These are phyloP conservation scores for Actinostola sp. DNA, from an alignment of 92 coral and sea anemone genomes.

Conservation along the genomic window DNA sequence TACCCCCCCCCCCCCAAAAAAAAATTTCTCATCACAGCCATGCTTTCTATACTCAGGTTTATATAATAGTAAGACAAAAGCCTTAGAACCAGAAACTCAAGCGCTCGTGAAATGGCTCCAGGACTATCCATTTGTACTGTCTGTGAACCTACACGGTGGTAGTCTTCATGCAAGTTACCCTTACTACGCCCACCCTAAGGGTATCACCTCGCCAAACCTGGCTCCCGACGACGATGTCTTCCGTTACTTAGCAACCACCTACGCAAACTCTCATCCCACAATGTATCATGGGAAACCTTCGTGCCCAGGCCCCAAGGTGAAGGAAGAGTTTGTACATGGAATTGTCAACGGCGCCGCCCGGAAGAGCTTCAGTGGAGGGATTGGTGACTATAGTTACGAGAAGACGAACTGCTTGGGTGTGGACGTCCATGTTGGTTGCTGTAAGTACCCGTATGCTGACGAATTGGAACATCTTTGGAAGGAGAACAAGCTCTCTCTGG, in stretches of 20 bases:
- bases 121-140: constrained; percentile 78
- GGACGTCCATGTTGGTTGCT: constrained; percentile 86
- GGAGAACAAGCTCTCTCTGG: constrained; percentile 76
- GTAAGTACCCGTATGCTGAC: constrained; percentile 87
- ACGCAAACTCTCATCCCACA: constrained; percentile 88
- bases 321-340: constrained; percentile 78
- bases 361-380: constrained; percentile 61
- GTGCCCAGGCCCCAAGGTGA: constrained; percentile 88
- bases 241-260: constrained; percentile 79
- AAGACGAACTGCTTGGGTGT: constrained; percentile 84
- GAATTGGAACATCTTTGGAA: constrained; percentile 88
- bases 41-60: constrained; percentile 36
- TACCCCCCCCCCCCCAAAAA: no score
- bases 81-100: constrained; percentile 74
- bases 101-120: constrained; percentile 82
- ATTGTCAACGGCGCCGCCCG: constrained; percentile 85
- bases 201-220: constrained; percentile 61
- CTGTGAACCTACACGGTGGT: constrained; percentile 93
- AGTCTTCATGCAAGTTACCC: constrained; percentile 88
- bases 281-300: constrained; percentile 98
- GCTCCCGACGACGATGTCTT: constrained; percentile 92
- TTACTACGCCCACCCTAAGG: constrained; percentile 70
- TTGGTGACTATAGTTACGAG: constrained; percentile 85
- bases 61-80: constrained; percentile 36
- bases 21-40: not conserved